A percentile compares a stretch with the other conserved stretches of the same genome.
Evolutionary conservation across 2,113 vertebrate species (phyloP).

Genomic region (Scophthalmus maximus): DNA sequence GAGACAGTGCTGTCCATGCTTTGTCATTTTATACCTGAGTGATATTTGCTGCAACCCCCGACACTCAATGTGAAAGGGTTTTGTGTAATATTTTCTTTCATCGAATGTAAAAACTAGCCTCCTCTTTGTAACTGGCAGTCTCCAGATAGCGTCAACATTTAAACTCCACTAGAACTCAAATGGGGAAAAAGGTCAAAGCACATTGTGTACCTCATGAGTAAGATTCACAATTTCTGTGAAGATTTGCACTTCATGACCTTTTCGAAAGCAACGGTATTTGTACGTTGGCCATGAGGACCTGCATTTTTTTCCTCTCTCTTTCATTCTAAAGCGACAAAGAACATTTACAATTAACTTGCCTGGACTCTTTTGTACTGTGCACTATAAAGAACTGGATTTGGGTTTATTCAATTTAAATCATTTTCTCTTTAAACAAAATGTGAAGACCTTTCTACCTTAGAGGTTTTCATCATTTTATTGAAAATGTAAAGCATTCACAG

Average conservation of each 20-base stretch:
- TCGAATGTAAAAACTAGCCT: background rate
- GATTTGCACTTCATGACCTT: constrained; percentile 28
- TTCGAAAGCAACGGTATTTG: constrained; percentile 1
- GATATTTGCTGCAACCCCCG: background rate
- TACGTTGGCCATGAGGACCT: background rate
- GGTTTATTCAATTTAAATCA: no score
- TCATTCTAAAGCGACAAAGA: no score
- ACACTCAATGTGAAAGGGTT: background rate
- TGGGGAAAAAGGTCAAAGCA: constrained; percentile 10
- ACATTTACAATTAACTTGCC: no score
- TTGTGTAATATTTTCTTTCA: constrained; percentile 12
- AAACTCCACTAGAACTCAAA: constrained; percentile 14
- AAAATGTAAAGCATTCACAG: no score
- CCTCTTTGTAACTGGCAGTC: background rate
- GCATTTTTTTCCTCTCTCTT: background rate
- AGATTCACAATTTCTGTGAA: constrained; percentile 6
- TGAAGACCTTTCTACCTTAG: no score
- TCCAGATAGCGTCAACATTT: background rate
- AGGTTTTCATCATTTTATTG: no score
- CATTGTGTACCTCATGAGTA: background rate
- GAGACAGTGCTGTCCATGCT: background rate
- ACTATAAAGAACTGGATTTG: no score
- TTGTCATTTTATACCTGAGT: background rate
- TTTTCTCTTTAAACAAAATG: no score
- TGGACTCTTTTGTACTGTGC: no score